Percentiles rank a stretch among this genome's conserved stretches.
These are phyloP conservation scores for Aculops lycopersici DNA, from an alignment of 1,140 invertebrate species.

Conservation along the genomic window DNA sequence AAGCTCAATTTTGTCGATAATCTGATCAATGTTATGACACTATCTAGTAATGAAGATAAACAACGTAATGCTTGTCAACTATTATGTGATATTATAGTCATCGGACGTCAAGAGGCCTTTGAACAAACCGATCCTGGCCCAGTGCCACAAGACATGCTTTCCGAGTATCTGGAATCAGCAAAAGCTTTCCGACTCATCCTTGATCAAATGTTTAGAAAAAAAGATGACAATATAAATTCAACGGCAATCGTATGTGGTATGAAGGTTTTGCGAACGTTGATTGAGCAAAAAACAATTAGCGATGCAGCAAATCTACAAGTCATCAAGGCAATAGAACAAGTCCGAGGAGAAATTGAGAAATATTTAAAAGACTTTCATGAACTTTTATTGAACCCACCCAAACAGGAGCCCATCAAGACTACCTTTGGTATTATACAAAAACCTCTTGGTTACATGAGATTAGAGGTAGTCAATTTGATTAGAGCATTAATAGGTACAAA, in stretches of 20 bases:
- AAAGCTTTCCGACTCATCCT: too few relatives aligned
- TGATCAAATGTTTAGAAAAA: too few relatives aligned
- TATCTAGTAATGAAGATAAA: conserved; percentile 20
- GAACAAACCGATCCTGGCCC: conserved; percentile 24
- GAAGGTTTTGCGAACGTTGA: conserved; percentile 5
- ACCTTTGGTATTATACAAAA: conserved; percentile 29
- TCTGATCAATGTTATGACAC: conserved; percentile 6
- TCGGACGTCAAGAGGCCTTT: conserved; percentile 24
- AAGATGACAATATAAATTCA: too few relatives aligned
- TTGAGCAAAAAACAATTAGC: too few relatives aligned
- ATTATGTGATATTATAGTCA: conserved; percentile 32
- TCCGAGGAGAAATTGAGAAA: conserved; percentile 26
- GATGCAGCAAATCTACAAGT: not conserved
- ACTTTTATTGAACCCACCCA: conserved; percentile 33
- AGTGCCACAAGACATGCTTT: too few relatives aligned
- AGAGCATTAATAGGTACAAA: conserved; percentile 30
- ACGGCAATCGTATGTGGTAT: too few relatives aligned
- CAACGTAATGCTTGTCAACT: conserved; percentile 47
- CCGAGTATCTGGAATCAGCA: too few relatives aligned
- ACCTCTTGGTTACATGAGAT: conserved; percentile 36
- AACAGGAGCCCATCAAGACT: conserved; percentile 26
- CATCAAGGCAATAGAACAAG: too few relatives aligned
- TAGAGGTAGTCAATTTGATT: conserved; percentile 37
- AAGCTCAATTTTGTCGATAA: conserved; percentile 3
- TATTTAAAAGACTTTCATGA: conserved; percentile 33